Conservation (phyloP, 1,140 invertebrate genomes). For the Lepidurus couesii region DNA sequence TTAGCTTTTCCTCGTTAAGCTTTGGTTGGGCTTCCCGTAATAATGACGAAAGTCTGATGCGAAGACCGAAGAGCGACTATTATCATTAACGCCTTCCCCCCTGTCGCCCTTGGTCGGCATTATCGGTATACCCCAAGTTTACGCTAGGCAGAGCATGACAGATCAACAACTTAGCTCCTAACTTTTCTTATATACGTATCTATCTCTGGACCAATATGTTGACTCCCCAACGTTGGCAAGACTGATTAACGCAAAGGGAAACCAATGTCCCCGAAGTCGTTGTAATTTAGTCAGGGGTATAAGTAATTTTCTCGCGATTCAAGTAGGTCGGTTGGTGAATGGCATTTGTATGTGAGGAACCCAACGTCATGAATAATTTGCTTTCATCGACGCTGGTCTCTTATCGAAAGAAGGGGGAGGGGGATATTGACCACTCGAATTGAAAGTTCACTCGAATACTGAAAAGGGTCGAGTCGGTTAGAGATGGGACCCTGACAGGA, state of each 20-base stretch:
- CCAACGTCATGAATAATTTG: neutral
- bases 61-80: neutral
- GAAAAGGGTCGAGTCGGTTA: neutral
- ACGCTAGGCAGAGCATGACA: neutral
- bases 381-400: neutral
- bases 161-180: neutral
- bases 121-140: neutral
- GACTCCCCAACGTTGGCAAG: neutral
- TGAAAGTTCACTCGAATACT: neutral
- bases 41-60: slow-evolving; percentile 2
- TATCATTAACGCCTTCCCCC: slow-evolving; percentile 2
- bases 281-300: neutral
- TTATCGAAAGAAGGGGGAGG: neutral
- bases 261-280: neutral
- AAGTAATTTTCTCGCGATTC: neutral
- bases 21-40: neutral
- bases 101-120: neutral
- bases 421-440: neutral
- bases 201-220: neutral
- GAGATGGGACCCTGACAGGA: slow-evolving; percentile 6
- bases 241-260: neutral
- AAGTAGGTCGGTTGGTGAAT: neutral
- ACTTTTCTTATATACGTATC: neutral
- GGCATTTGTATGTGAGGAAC: neutral
- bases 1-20: slow-evolving; percentile 22